A percentile compares a stretch with the other conserved stretches of the same genome.
These are phyloP conservation scores for sheep (Ovis aries) DNA, from an alignment of 2,113 vertebrate genomes.

Conservation along the genomic window ARS-UI_Ramb_v3.0 NC_056060.1:55621001-55621500, in stretches of 20 bases:
- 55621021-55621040: background rate
- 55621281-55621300: background rate
- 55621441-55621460: background rate
- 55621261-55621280: background rate
- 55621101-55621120: background rate
- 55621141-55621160: background rate
- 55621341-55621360: background rate
- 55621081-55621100: background rate
- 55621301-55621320: background rate
- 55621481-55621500: background rate
- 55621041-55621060: background rate
- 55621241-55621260: background rate
- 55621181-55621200: background rate
- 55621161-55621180: background rate
- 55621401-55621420: background rate
- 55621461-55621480: background rate
- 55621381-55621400: background rate
- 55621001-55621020: background rate
- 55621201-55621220: background rate
- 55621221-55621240: background rate
- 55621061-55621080: background rate
- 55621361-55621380: background rate
- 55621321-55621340: background rate
- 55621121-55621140: background rate
- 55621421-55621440: background rate